phyloP scores from a whole-genome alignment of 2,888 invertebrate species.

The Apocheima hispidaria region DNA sequence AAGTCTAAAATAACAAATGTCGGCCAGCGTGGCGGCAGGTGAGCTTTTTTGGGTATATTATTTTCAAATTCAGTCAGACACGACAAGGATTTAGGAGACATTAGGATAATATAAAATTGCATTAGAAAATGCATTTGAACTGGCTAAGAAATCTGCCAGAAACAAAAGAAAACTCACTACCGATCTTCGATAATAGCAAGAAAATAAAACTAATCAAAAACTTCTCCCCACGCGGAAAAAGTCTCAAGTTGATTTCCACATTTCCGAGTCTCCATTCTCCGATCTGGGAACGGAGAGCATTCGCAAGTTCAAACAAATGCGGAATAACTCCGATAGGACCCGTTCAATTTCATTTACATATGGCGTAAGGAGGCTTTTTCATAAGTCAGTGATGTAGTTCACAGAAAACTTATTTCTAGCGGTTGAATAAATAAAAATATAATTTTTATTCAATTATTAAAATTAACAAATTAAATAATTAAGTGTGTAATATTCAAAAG shows the following conservation, averaged over 20 bases:
- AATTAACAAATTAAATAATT: too few species aligned
- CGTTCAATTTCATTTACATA: slow-evolving; percentile 72
- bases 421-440: too few species aligned
- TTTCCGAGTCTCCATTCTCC: slow-evolving; percentile 32
- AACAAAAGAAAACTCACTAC: slow-evolving; percentile 13
- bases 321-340: slow-evolving; percentile 48
- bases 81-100: too few species aligned
- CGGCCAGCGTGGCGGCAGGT: too few species aligned
- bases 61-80: too few species aligned
- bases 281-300: slow-evolving; percentile 10
- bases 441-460: too few species aligned
- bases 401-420: too few species aligned
- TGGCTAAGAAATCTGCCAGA: not conserved
- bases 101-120: too few species aligned
- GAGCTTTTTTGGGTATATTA: too few species aligned
- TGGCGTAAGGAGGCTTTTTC: slow-evolving; percentile 52
- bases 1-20: too few species aligned
- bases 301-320: slow-evolving; percentile 54
- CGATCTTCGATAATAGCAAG: slow-evolving; percentile 9
- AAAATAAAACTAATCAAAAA: slow-evolving; percentile 38
- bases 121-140: not conserved
- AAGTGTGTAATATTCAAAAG: too few species aligned
- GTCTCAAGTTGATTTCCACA: slow-evolving; percentile 51
- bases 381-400: not conserved
- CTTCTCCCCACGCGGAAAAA: slow-evolving; percentile 39